These are phyloP conservation scores for Galeruca laticollis DNA, from an alignment of 2,888 invertebrate species.

Conservation along the genomic window DNA sequence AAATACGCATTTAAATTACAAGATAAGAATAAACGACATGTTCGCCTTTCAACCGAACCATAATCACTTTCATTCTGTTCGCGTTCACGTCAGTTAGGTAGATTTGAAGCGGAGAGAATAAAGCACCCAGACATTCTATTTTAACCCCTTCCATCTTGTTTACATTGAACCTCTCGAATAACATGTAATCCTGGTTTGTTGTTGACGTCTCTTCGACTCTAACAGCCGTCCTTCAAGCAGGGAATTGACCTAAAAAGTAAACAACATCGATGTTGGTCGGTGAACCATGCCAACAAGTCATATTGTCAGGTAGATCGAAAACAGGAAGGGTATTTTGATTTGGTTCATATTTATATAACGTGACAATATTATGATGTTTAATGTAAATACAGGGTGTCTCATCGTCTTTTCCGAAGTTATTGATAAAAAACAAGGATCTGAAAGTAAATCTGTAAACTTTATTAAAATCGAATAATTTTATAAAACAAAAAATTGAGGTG, in stretches of 20 bases:
- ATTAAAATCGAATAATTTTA: too few species aligned
- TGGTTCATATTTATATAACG: too few species aligned
- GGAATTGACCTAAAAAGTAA: slow-evolving; percentile 9
- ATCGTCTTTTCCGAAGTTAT: too few species aligned
- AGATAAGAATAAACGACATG: background rate
- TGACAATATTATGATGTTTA: too few species aligned
- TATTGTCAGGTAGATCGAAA: background rate
- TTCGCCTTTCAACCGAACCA: background rate
- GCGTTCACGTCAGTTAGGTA: background rate
- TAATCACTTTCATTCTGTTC: background rate
- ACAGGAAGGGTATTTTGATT: too few species aligned
- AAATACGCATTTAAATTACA: background rate
- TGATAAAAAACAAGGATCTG: too few species aligned
- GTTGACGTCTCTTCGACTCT: slow-evolving; percentile 31
- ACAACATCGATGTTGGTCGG: slow-evolving; percentile 8
- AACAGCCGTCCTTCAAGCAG: slow-evolving; percentile 24
- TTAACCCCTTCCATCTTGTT: slow-evolving; percentile 34
- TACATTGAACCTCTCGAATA: slow-evolving; percentile 21
- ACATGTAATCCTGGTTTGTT: slow-evolving; percentile 35
- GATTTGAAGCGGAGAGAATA: background rate
- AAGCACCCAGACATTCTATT: background rate
- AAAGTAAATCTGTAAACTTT: too few species aligned
- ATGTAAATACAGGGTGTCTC: too few species aligned
- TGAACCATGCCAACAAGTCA: background rate
- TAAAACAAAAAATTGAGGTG: too few species aligned